These are phyloP conservation scores for Erythrocercus mccallii DNA, from an alignment of 2,113 vertebrate genomes.

Conservation along the genomic window DNA sequence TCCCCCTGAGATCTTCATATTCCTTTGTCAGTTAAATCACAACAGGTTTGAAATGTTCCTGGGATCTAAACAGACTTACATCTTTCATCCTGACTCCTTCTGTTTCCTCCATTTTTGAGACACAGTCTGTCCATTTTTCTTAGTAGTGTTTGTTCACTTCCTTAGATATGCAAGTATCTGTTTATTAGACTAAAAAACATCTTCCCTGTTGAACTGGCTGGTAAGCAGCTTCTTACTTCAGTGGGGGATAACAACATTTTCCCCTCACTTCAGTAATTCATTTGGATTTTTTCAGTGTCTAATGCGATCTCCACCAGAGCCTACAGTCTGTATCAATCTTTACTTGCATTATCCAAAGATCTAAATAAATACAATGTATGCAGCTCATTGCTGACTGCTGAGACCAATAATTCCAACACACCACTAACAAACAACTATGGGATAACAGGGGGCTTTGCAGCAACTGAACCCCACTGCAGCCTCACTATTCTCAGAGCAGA, in stretches of 20 bases:
- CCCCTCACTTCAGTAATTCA: neutral
- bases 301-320: neutral
- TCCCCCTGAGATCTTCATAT: neutral
- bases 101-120: neutral
- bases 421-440: neutral
- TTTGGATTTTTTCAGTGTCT: constrained; percentile 15
- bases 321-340: neutral
- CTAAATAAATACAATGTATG: neutral
- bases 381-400: neutral
- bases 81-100: neutral
- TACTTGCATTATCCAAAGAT: neutral
- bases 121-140: constrained; percentile 3
- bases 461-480: neutral
- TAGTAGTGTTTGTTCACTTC: neutral
- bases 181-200: neutral
- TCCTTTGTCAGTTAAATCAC: neutral
- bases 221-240: constrained; percentile 21
- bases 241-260: neutral
- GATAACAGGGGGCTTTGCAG: neutral
- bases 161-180: constrained; percentile 36
- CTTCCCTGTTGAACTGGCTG: neutral
- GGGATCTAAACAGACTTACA: neutral
- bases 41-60: neutral
- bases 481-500: neutral
- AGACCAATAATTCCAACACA: neutral